Percentiles rank a stretch among this genome's conserved stretches.
These are phyloP conservation scores for Ophthalmotilapia sp. DNA, from an alignment of 2,113 vertebrate species.

Conservation along the genomic window DNA sequence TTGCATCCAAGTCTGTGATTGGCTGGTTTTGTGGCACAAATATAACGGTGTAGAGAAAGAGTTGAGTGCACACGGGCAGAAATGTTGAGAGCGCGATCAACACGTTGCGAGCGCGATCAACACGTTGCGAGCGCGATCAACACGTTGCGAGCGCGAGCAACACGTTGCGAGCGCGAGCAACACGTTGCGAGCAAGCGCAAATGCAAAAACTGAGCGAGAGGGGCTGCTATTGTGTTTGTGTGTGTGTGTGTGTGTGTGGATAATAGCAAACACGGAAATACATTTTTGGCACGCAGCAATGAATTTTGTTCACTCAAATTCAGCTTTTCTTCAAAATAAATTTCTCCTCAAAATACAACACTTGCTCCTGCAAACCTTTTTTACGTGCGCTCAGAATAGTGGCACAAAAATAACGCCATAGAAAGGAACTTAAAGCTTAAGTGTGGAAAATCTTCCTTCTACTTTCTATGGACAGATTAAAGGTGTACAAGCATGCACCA, in stretches of 20 bases:
- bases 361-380: neutral
- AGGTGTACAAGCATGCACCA: neutral
- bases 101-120: too few species aligned
- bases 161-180: too few species aligned
- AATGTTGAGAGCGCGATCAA: too few species aligned
- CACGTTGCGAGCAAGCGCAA: accelerated
- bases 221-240: too few species aligned
- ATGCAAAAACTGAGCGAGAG: neutral
- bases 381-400: neutral
- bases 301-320: neutral
- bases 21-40: too few species aligned
- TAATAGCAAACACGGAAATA: neutral
- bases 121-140: too few species aligned
- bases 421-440: neutral
- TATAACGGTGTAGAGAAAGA: too few species aligned
- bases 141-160: too few species aligned
- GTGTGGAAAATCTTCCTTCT: neutral
- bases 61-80: accelerated
- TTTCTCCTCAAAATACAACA: neutral
- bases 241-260: neutral
- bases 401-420: neutral
- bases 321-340: neutral
- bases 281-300: neutral
- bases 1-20: too few species aligned
- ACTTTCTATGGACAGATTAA: neutral